These are phyloP conservation scores for Felis catus DNA, from an alignment of 2,113 vertebrate genomes.

Conservation along the genomic window F.catus_Fca126_mat1.0 CM031412.1:136845501-136846000, in stretches of 20 bases:
- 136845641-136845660: background rate
- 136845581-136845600: background rate
- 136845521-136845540: too few relatives aligned
- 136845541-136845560: too few relatives aligned
- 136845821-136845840: slow-evolving; percentile 25
- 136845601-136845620: background rate
- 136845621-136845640: background rate
- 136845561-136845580: background rate
- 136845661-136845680: background rate
- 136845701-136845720: background rate
- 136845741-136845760: slow-evolving; percentile 6
- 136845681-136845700: background rate
- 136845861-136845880: slow-evolving; percentile 12
- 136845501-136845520: background rate
- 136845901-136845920: background rate
- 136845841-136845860: slow-evolving; percentile 41
- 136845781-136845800: background rate
- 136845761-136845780: background rate
- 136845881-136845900: background rate
- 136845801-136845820: slow-evolving; percentile 2
- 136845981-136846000: slow-evolving; percentile 61
- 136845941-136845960: slow-evolving; percentile 60
- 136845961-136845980: slow-evolving; percentile 29
- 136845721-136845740: background rate
- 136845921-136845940: background rate